Evolutionary conservation across 2,797 vertebrate species (phyloP).

Genomic region (Poliocrania exsul): DNA sequence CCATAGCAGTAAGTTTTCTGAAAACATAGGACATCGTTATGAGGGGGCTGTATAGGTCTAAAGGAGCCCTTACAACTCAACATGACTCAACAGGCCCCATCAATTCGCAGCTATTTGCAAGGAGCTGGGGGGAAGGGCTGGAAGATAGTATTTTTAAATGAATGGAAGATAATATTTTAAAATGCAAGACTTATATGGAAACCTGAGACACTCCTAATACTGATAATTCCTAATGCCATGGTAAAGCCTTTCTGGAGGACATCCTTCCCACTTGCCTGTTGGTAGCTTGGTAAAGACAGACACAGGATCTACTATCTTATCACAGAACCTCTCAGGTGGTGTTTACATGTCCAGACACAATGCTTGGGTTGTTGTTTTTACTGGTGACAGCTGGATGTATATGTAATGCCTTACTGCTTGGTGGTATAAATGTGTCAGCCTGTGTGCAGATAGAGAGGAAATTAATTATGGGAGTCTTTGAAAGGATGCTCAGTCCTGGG

Average conservation of each 20-base stretch:
- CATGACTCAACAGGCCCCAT: neutral
- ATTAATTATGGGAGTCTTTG: neutral
- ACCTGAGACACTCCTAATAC: neutral
- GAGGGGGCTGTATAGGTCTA: neutral
- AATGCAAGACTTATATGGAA: neutral
- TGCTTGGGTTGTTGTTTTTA: neutral
- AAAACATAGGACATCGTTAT: neutral
- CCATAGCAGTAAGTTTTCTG: neutral
- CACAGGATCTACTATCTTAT: neutral
- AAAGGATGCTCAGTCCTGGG: neutral
- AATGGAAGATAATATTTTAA: neutral
- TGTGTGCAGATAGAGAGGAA: rapidly evolving
- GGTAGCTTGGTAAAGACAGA: neutral
- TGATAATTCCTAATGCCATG: neutral
- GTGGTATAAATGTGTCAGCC: neutral
- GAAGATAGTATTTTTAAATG: neutral
- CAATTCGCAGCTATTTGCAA: neutral
- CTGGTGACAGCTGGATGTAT: neutral
- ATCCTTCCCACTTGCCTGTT: neutral
- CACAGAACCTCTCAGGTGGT: rapidly evolving
- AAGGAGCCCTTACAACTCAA: neutral
- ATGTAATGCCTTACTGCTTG: neutral
- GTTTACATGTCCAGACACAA: rapidly evolving
- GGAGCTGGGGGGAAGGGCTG: rapidly evolving
- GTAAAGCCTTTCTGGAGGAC: neutral